Conservation (phyloP, 2,888 invertebrate genomes). For the Chaetoderma sp. region DNA sequence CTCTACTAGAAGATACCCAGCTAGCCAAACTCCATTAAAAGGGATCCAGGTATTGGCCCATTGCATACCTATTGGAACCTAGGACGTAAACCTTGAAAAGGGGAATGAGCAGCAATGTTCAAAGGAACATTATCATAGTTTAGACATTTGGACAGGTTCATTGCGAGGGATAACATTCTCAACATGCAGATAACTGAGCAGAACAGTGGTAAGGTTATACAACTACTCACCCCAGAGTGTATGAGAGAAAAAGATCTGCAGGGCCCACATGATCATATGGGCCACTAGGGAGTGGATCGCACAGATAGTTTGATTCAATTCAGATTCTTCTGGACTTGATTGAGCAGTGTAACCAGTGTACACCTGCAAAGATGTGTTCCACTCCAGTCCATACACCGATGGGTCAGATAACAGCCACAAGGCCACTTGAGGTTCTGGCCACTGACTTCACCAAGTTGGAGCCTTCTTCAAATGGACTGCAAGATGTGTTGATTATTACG, state of each 20-base stretch:
- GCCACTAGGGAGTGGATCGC: conserved; percentile 9
- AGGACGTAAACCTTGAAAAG: background rate
- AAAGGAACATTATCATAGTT: background rate
- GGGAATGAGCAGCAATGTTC: background rate
- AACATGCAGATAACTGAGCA: background rate
- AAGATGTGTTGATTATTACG: conserved; percentile 9
- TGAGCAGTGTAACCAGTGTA: background rate
- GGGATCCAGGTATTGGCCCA: background rate
- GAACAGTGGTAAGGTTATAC: background rate
- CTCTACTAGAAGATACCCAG: background rate
- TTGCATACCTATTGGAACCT: background rate
- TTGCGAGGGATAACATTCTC: background rate
- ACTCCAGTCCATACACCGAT: background rate
- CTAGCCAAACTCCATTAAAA: background rate
- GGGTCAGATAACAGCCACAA: background rate
- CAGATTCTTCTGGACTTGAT: background rate
- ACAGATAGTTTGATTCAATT: background rate
- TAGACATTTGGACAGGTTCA: background rate
- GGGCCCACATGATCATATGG: background rate
- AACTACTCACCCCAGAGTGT: background rate
- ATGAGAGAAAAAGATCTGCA: background rate
- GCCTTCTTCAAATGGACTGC: conserved; percentile 1
- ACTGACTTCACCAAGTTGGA: background rate
- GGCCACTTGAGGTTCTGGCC: background rate
- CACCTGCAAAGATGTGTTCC: background rate